These are phyloP conservation scores for Amphipyra berbera DNA, from an alignment of 2,888 invertebrate genomes.

Conservation along the genomic window DNA sequence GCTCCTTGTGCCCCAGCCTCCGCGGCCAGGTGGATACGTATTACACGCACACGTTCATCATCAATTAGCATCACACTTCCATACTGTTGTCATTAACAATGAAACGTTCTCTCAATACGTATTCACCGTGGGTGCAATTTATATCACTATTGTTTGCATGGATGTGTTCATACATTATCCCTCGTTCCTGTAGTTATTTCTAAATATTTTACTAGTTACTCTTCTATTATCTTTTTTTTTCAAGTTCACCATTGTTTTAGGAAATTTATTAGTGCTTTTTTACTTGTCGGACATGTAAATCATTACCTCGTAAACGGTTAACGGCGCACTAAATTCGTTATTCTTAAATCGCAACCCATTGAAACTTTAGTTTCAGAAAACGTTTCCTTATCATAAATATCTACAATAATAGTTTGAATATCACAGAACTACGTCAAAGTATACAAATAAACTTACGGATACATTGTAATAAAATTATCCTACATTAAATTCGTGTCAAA, in stretches of 20 bases:
- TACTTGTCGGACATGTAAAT: conserved; percentile 44
- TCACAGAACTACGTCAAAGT: conserved; percentile 13
- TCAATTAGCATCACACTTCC: conserved; percentile 58
- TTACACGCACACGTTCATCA: conserved; percentile 68
- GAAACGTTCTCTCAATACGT: conserved; percentile 56
- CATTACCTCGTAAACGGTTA: conserved; percentile 44
- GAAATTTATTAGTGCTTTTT: conserved; percentile 24
- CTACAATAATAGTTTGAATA: conserved; percentile 10
- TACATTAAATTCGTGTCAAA: conserved; percentile 18
- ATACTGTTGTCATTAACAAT: conserved; percentile 49
- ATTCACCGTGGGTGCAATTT: conserved; percentile 56
- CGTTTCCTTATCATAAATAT: conserved; percentile 11
- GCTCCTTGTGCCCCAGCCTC: conserved; percentile 35
- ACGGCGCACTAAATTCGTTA: conserved; percentile 43
- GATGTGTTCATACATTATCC: conserved; percentile 23
- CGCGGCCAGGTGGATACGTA: conserved; percentile 77
- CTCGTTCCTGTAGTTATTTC: conserved; percentile 18
- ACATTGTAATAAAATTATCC: conserved; percentile 17
- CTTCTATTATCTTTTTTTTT: conserved; percentile 15
- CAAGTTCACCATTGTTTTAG: conserved; percentile 11
- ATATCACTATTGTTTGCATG: conserved; percentile 55
- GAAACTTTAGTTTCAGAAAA: conserved; percentile 31
- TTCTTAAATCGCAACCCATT: conserved; percentile 35
- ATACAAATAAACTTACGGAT: conserved; percentile 10
- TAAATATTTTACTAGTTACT: conserved; percentile 23